Evolutionary conservation across 2,797 vertebrate species (phyloP), one percentile per base, ranked within the genome.

Genomic region (Champsocephalus esox): DNA sequence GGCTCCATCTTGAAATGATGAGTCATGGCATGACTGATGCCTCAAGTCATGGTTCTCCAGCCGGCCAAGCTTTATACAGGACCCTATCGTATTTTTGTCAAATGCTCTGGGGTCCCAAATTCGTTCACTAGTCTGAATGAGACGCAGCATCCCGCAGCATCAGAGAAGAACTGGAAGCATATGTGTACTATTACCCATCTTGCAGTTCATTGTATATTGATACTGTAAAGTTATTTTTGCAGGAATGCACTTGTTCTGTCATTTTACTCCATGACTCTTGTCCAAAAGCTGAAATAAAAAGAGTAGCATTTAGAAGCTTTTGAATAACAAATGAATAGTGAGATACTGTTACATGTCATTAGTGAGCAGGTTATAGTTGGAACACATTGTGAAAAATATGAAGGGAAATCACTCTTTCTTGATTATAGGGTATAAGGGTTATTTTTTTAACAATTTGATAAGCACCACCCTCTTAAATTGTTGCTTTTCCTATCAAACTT

Each of bases 21-120:
- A 84, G 54, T 84, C 80, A 75, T 10, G 24, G 66, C 52, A 68
- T 70, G 66, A 87, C 80, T 75, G 83, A 85, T 84, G 67, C 66
- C 60, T 85, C 64, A 75, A 79, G 68, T 69, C 62, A 44, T 21
- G 59, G 49, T 41, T 75, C 62, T 73, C 43, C 57, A 44, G 48
- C 48, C 56, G 5, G 9, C 28, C 12, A 48, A 49, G 62, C 63
- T 62, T 67, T 21, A 89, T 72, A 70, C 5, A 0, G 79, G 60
- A 71, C 63, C 52, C 6, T 63, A 19, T 80, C 21, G 5, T 77
- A 19, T 48, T 71, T 1, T 9, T 38, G 34, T 73, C 5, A n/a
- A 75, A 64, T 66, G 24, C 55, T 62, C 19, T 49, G 14, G 45
- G 75, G 28, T 50, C 49, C 76, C 1, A 5, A 58, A 12, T 43